Evolutionary conservation across 2,797 vertebrate genomes (phyloP), one percentile per base, ranked within the genome.

Genomic region (Potorous gilbertii): DNA sequence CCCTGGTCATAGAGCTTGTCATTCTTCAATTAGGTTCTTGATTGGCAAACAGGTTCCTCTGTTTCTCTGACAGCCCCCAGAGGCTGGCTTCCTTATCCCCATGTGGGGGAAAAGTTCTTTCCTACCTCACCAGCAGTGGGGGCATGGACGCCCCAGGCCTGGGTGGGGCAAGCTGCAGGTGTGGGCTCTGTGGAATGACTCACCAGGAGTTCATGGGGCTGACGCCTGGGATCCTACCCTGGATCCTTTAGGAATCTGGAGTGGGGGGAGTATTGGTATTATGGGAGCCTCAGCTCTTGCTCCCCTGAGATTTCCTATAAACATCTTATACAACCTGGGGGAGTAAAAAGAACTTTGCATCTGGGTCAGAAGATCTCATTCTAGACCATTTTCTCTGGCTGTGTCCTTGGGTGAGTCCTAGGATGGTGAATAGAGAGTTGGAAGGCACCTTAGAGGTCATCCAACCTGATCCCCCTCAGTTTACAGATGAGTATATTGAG

Each of bases 161-260:
- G 95, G 96, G 66, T 91, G 93, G 94, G 96, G 97, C 52, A 91
- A 95, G 29, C 87, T 89, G 91, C 96, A 97, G 95, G 97, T 94
- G 56, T 95, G 94, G 93, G 92, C 90, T 66, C 94, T 95, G 54
- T 54, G 92, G 90, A 34, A 3, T 97, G 97, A 97, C 97, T 98
- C 96, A 98, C 21, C 40, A 95, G 96, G 94, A 92, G 52, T 96
- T 91, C 46, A 0, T 89, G 94, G 93, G 81, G 81, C 94, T 9
- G 27, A 93, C 0, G 28, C 92, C 94, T 95, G 74, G 59, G 93
- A 91, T 92, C 95, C 93, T 91, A 74, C 55, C 56, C 34, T 90
- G 91, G 46, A 52, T 56, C 93, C 90, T 87, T 95, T 81, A 87
- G 74, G 74, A 87, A 87, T 90, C 87, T 89, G 21, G 34, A 55